These are phyloP conservation scores for Palythoa grandis DNA, from an alignment of 92 coral and sea anemone species.

Conservation along the genomic window DNA sequence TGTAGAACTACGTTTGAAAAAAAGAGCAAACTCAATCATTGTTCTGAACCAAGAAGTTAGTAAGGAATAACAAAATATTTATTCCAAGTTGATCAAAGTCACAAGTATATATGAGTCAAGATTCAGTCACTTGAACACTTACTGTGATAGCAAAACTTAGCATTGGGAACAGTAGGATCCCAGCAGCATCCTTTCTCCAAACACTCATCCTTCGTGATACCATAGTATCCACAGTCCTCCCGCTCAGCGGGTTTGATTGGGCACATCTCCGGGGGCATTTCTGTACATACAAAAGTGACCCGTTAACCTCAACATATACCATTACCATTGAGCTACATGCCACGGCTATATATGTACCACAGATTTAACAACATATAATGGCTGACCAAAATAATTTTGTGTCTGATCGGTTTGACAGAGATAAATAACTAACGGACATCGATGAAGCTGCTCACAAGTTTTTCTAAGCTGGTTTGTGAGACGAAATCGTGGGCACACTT, in stretches of 20 bases:
- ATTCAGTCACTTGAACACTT: background rate
- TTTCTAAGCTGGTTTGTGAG: too few species aligned
- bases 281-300: background rate
- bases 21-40: too few species aligned
- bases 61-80: background rate
- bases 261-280: slow-evolving; percentile 36
- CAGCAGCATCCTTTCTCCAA: slow-evolving; percentile 27
- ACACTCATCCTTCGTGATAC: slow-evolving; percentile 40
- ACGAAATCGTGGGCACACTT: too few species aligned
- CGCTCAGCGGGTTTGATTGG: slow-evolving; percentile 33
- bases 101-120: background rate
- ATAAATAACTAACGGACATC: too few species aligned
- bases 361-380: too few species aligned
- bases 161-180: slow-evolving; percentile 27
- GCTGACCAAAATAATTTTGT: too few species aligned
- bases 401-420: too few species aligned
- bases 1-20: too few species aligned
- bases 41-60: too few species aligned
- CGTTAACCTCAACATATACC: background rate
- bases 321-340: background rate
- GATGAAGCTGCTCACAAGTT: too few species aligned
- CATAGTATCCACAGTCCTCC: slow-evolving; percentile 21
- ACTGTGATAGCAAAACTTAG: slow-evolving; percentile 37
- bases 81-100: background rate
- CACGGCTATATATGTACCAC: background rate